Percentiles rank a stretch among this genome's conserved stretches.
phyloP scores from a whole-genome alignment of 2,113 vertebrate species.

The Dryoscopus gambensis region DNA sequence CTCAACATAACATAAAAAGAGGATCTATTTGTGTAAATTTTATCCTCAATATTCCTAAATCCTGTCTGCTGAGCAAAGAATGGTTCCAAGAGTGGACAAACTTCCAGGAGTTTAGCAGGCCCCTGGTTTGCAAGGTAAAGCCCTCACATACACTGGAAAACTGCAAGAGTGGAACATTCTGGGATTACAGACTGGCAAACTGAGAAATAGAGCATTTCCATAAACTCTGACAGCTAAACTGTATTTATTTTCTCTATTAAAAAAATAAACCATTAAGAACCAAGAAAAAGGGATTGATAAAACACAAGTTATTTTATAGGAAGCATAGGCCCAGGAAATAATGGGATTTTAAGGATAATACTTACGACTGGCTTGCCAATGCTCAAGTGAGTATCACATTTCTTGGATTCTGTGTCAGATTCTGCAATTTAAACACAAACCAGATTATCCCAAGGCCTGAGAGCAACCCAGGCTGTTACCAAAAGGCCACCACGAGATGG shows the following conservation, averaged over 20 bases:
- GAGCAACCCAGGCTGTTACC: neutral
- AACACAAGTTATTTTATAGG: neutral
- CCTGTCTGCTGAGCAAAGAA: neutral
- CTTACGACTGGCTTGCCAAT: conserved; percentile 77
- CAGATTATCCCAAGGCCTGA: conserved; percentile 1
- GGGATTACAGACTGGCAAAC: neutral
- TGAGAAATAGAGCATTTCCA: neutral
- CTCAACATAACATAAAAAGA: neutral
- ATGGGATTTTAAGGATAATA: conserved; percentile 31
- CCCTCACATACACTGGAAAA: neutral
- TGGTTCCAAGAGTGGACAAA: neutral
- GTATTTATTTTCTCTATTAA: neutral
- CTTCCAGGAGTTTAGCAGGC: neutral
- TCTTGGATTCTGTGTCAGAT: conserved; percentile 69
- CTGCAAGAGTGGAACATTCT: neutral
- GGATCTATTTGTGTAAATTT: neutral
- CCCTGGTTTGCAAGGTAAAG: neutral
- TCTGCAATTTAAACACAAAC: conserved; percentile 64
- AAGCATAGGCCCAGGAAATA: neutral
- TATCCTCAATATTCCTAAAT: neutral
- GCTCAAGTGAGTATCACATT: conserved; percentile 65
- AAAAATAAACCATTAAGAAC: neutral
- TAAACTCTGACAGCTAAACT: neutral
- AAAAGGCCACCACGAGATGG: conserved; percentile 46
- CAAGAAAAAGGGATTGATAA: neutral